These are phyloP conservation scores for Oreotrochilus melanogaster DNA, from an alignment of 2,113 vertebrate species.

Conservation along the genomic window DNA sequence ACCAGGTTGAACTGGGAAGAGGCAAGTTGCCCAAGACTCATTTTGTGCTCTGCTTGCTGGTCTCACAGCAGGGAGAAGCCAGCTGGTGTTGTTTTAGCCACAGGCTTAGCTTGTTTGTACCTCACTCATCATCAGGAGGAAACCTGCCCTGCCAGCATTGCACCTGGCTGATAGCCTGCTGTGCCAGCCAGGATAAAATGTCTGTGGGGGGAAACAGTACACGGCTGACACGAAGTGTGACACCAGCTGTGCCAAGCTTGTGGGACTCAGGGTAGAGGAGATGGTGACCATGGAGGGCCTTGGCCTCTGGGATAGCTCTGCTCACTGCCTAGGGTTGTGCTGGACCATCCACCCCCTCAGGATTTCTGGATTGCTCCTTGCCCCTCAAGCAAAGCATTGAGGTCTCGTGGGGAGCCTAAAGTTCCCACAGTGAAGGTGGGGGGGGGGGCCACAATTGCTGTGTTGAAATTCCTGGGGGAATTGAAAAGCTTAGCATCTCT, in stretches of 20 bases:
- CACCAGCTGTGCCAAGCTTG: not conserved
- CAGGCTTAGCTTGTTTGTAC: not conserved
- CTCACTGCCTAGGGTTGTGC: accelerated
- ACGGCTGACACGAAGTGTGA: accelerated
- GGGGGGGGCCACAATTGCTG: accelerated
- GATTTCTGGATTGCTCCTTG: not conserved
- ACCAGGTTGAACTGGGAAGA: not conserved
- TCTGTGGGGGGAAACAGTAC: accelerated
- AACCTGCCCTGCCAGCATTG: accelerated
- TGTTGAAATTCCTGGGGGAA: accelerated
- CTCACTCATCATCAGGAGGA: not conserved
- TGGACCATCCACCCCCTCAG: accelerated
- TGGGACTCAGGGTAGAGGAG: not conserved
- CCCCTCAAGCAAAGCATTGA: not conserved
- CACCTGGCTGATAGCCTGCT: not conserved
- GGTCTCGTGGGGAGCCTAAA: not conserved
- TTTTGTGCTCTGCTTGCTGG: not conserved
- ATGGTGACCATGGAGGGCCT: not conserved
- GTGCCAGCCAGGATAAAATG: not conserved
- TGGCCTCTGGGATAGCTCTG: not conserved
- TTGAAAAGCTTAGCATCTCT: not conserved
- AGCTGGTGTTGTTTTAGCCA: not conserved
- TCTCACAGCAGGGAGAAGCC: not conserved
- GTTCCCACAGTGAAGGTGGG: not conserved
- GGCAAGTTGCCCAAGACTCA: not conserved